Percentiles rank a stretch among this genome's conserved stretches.
Conservation (phyloP, 2,113 vertebrate genomes). For the Pimephales promelas region DNA sequence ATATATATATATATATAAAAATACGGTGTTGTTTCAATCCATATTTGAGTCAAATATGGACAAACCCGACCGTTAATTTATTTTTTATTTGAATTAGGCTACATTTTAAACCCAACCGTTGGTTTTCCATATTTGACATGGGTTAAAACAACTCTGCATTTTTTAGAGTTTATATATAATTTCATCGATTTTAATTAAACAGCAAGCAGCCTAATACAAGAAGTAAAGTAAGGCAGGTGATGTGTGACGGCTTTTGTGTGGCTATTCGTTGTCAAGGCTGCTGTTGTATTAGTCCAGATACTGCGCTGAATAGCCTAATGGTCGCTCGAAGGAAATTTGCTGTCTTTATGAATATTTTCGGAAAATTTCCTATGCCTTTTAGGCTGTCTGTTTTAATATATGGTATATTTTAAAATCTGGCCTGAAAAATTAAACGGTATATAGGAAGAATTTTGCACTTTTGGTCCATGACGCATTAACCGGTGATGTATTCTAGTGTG, state of each 20-base stretch:
- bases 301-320: conserved; percentile 62
- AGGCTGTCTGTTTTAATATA: background rate
- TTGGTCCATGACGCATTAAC: background rate
- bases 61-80: too few relatives aligned
- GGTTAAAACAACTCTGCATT: too few relatives aligned
- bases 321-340: background rate
- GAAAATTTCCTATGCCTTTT: background rate
- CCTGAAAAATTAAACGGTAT: background rate
- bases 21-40: too few relatives aligned
- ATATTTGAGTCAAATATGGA: too few relatives aligned
- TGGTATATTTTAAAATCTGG: background rate
- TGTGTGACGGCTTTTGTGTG: conserved; percentile 60
- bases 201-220: background rate
- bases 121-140: too few relatives aligned
- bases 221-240: conserved; percentile 48
- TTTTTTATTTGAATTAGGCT: too few relatives aligned
- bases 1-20: too few relatives aligned
- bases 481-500: background rate
- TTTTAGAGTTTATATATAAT: background rate
- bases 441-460: background rate
- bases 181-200: background rate
- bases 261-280: conserved; percentile 80
- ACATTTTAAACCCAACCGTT: too few relatives aligned
- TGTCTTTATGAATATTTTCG: background rate
- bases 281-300: conserved; percentile 62